phyloP scores from a whole-genome alignment of 2,113 vertebrate genomes.

The Heptranchias perlo region DNA sequence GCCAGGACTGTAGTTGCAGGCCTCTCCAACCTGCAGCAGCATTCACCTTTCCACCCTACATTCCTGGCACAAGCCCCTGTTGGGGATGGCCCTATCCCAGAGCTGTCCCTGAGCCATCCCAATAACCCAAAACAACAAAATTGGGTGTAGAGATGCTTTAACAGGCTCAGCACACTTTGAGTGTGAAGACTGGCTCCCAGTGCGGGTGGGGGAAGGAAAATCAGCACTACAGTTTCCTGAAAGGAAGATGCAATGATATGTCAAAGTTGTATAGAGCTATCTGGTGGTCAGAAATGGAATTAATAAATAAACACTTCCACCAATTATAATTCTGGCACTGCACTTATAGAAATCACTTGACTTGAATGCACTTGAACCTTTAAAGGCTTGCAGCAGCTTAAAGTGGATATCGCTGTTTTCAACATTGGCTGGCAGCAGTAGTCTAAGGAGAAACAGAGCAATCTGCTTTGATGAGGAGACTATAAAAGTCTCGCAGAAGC shows the following conservation, averaged over 20 bases:
- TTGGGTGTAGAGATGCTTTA: background rate
- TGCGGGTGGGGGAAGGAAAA: background rate
- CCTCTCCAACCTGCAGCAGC: background rate
- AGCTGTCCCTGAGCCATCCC: no score
- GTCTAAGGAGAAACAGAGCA: background rate
- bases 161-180: background rate
- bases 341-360: background rate
- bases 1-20: no score
- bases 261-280: background rate
- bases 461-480: background rate
- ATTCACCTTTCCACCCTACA: background rate
- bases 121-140: background rate
- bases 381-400: background rate
- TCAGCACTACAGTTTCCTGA: background rate
- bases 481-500: background rate
- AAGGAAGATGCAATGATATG: background rate
- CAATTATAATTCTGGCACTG: background rate
- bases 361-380: background rate
- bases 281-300: constrained; percentile 23
- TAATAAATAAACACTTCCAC: background rate
- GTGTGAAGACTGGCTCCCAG: background rate
- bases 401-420: background rate
- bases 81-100: background rate
- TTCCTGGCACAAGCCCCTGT: no score
- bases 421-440: background rate